Base-by-base conservation (phyloP, 2,888 invertebrate genomes). In the Lymantria dispar region DNA sequence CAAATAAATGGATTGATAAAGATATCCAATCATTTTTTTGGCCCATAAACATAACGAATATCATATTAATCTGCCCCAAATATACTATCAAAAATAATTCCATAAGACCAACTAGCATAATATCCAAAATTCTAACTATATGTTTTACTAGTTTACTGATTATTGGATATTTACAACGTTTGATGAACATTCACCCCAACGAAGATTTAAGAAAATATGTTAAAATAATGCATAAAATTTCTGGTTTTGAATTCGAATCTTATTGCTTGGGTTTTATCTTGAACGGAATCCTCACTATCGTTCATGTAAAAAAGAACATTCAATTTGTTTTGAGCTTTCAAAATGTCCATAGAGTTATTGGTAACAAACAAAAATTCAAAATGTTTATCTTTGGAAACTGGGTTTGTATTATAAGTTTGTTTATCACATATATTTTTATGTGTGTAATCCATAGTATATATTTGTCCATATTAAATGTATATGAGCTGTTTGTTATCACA, bases 1-100 rank as follows among this genome's bases (percentile, higher is more conserved):
- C 22, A 22, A 45, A 48, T 3, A 60, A 53, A 12, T 33, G 39
- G 7, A 8, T 68, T 1, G 68, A 64, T 15, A 47, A 55, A 44
- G 56, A 62, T 15, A 41, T 64, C 0, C 61, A 60, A 41, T 47
- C 42, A 9, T 48, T 68, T 22, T 14, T 68, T 3, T 9, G 42
- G 7, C 66, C 70, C 7, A 40, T 70, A 1, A 52, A 62, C 7
- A 1, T 63, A 0, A 45, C 62, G 45, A 59, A 66, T 47, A 37
- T 13, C 7, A 2, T 61, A 3, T 38, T 56, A 12, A 43, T 62
- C 0, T 40, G 33, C 29, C 56, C 59, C 10, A 68, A 64, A 48
- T 69, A 56, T 14, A 22, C 7, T 14, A 62, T 69, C 8, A 45
- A 52, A 2, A 48, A 60, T 9, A 56, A 64, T 33, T 54, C 33